Base-by-base conservation (phyloP, 2,888 invertebrate species). In the Acleris emargana region DNA sequence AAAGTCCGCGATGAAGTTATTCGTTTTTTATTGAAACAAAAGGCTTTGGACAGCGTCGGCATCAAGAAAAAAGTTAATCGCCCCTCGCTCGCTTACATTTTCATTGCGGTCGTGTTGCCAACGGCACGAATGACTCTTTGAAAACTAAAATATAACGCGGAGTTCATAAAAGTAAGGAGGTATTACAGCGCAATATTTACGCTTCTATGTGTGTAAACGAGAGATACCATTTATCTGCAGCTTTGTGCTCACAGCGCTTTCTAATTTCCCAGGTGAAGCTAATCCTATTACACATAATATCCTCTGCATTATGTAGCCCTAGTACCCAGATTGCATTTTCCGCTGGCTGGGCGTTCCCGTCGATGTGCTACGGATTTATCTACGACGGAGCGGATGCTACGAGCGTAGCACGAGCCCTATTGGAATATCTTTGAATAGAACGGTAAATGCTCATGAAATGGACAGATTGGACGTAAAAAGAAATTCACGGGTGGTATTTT, bases 291-390 rank as follows among this genome's bases (percentile, higher is more conserved):
- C 55, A 57, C 54, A 55, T 47, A 50, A 60, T 55, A 32, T 66
- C 16, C 55, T 18, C 64, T 55, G 45, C 55, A 66, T 66, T 66
- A 68, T 64, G 68, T 58, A 58, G 61, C 61, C 64, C 68, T 69
- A 51, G 69, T 71, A 64, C 61, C 69, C 67, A 68, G 72, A 76
- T 79, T 78, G 77, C 73, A 77, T 80, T 79, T 80, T 72, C 75
- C 74, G 75, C 74, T 74, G 68, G 64, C 61, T 68, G 71, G 64
- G 68, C 70, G 69, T 64, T 51, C 59, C 45, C 68, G 63, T 54
- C 68, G 68, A 64, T 52, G 57, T 52, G 57, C 63, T 67, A 54
- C 54, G 54, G 51, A 57, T 64, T 64, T 67, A 67, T 63, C 52
- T 63, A 63, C 73, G 68, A 22, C 59, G 67, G 60, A 67, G 62